Evolutionary conservation across 2,888 invertebrate species (phyloP), one percentile per base, ranked within the genome.

Genomic region (Hydrotaea diabolus): DNA sequence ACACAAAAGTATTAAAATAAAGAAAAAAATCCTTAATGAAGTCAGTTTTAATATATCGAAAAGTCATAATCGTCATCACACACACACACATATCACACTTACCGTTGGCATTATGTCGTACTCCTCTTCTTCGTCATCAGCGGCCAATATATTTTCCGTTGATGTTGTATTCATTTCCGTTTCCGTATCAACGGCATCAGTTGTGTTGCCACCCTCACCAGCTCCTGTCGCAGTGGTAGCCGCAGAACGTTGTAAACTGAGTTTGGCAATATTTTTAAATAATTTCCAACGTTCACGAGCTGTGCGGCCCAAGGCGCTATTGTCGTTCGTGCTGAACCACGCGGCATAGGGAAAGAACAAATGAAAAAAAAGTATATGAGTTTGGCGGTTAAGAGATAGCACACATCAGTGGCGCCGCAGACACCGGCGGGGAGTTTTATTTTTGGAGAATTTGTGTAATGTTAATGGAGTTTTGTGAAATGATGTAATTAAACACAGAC

Each of bases 241-340:
- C 3, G 88, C 87, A 2, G 90, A 89, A 43, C 91, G 90, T 77
- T 92, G 92, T 71, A 92, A 87, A n/a, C 92, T 92, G 81, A 92
- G 83, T 86, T 90, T 91, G 71, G 92, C 87, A 23, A 93, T 88
- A 84, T 92, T 92, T 82, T 91, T 92, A 82, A 92, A 91, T 31
- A 92, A 86, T 86, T 92, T 91, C 85, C 93, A 93, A 19, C 94
- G 93, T 86, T 94, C 94, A 4, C 94, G 90, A 0, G 93, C 94
- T 0, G 93, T 92, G 17, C 88, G 88, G 46, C 91, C 91, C 31
- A 85, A 75, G 19, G 83, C 86, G 49, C 59, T 49, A 59, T 76
- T 85, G 31, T 82, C 82, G 11, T 8, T 49, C 4, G 55, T 39
- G 57, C 86, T 83, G 55, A 17, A 46, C 9, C 9, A 49, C n/a